Evolutionary conservation across 2,797 vertebrate genomes (phyloP), one percentile per base, ranked within the genome.

Genomic region (Ctenochaetus hawaiiensis): DNA sequence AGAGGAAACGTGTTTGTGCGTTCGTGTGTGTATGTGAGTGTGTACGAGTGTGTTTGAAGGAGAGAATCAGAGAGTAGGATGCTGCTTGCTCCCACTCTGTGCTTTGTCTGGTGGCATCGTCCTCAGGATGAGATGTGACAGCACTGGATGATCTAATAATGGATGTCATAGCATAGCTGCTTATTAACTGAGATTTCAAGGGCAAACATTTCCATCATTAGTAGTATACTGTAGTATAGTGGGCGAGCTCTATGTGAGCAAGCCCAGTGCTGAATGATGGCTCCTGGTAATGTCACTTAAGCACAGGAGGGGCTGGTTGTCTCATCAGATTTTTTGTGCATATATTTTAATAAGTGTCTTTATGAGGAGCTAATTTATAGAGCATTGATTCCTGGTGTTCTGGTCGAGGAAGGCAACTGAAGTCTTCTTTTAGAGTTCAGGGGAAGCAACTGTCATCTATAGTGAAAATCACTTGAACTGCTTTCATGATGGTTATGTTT

Each of bases 171-270:
- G 83, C 88, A 85, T 87, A 90, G 90, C 91, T 90, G 91, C 91
- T 92, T 92, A 92, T 92, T 93, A 93, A 88, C 88, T 60, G 83
- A 75, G 86, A 89, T 91, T 92, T 92, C 91, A 92, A 93, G 92
- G 93, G 88, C 92, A 93, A 90, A 93, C 89, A 88, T 88, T 86
- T 82, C 84, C 89, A 87, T 90, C 88, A 86, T 88, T 87, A 87
- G 80, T 45, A 53, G 74, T 67, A 51, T 73, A 77, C 74, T 84
- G 68, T 80, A 75, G 67, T 75, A 87, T 72, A 87, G 85, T 57
- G 74, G 69, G 61, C 17, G 14, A 76, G 68, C 73, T 75, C 48
- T 54, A 45, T 65, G 30, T 34, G 57, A 76, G 81, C 72, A 48
- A 79, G 68, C 22, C 16, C 53, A 43, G 60, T 45, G 52, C 39